These are phyloP conservation scores for Manacus vitellinus DNA, from an alignment of 2,113 vertebrate species.

Conservation along the genomic window DNA sequence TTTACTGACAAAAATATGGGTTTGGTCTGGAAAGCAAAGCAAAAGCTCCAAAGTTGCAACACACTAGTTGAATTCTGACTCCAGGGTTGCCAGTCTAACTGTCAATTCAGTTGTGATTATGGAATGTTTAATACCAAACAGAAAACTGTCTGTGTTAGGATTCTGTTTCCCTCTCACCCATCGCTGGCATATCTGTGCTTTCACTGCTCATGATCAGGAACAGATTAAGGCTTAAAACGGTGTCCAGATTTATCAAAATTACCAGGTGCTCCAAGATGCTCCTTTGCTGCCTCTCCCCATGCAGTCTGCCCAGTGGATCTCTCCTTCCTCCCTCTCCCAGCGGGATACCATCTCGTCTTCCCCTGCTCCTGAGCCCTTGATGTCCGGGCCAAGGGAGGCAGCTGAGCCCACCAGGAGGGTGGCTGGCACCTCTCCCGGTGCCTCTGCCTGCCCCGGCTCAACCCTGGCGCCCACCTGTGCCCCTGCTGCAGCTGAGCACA, in stretches of 20 bases:
- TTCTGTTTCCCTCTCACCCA: not conserved
- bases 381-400: not conserved
- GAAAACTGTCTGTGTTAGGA: not conserved
- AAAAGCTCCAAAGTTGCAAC: not conserved
- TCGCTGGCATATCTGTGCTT: not conserved
- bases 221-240: not conserved
- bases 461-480: not conserved
- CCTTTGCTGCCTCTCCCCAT: not conserved
- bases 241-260: not conserved
- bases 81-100: not conserved
- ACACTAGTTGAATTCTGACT: not conserved
- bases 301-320: not conserved
- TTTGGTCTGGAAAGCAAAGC: not conserved
- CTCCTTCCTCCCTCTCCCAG: not conserved
- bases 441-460: not conserved
- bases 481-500: not conserved
- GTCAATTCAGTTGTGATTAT: not conserved
- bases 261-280: accelerated
- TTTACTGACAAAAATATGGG: not conserved
- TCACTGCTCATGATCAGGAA: not conserved
- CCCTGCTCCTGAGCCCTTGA: not conserved
- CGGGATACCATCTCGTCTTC: not conserved
- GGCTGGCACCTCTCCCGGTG: not conserved
- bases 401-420: not conserved
- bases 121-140: not conserved